phyloP scores from a whole-genome alignment of 2,888 invertebrate genomes.

The Drosophila borborema region DNA sequence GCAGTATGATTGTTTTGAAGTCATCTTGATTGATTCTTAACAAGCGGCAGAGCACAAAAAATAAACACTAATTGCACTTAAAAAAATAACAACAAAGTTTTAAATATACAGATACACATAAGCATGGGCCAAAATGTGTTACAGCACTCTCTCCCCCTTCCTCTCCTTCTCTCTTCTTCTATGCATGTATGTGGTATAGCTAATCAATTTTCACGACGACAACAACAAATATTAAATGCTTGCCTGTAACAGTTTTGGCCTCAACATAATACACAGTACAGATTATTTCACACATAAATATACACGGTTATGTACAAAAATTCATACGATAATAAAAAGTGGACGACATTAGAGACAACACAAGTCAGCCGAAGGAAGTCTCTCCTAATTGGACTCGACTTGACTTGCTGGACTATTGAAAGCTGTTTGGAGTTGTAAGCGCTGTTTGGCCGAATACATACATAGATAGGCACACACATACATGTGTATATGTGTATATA shows the following conservation, averaged over 20 bases:
- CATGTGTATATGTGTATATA: constrained; percentile 6
- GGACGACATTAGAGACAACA: constrained; percentile 54
- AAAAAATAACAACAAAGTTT: constrained; percentile 73
- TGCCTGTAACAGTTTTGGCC: constrained; percentile 30
- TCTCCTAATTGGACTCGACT: constrained; percentile 1
- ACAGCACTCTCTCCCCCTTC: neutral
- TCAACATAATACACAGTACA: constrained; percentile 20
- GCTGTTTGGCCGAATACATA: constrained; percentile 12
- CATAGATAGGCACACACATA: constrained; percentile 1
- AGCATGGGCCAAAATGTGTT: constrained; percentile 22
- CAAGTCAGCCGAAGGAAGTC: neutral
- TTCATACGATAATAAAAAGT: constrained; percentile 27
- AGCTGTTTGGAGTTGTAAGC: constrained; percentile 17
- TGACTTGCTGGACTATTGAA: constrained; percentile 29
- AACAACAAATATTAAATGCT: constrained; percentile 25
- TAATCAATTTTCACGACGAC: neutral
- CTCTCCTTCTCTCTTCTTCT: neutral
- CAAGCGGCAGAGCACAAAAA: constrained; percentile 39
- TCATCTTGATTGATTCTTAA: constrained; percentile 23
- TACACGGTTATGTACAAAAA: constrained; percentile 56
- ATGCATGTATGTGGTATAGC: neutral
- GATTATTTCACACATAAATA: constrained; percentile 37
- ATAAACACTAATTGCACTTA: constrained; percentile 64
- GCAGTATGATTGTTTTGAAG: constrained; percentile 23
- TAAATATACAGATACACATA: constrained; percentile 26